phyloP scores from a whole-genome alignment of 2,797 vertebrate genomes.

The Sarcophilus harrisii region DNA sequence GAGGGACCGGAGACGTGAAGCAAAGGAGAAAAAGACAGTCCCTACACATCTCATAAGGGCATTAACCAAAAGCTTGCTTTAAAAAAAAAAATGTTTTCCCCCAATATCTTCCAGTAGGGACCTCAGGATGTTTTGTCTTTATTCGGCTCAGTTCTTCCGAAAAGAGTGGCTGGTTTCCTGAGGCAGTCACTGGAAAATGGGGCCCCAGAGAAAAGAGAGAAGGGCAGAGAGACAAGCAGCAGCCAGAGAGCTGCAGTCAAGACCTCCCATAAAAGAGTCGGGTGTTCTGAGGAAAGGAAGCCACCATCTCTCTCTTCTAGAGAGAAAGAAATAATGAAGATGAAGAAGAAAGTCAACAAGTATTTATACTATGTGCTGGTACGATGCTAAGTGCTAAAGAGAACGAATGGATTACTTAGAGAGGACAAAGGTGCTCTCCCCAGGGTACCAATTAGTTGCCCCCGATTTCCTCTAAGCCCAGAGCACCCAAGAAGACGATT shows the following conservation, averaged over 20 bases:
- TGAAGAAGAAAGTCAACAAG: not conserved
- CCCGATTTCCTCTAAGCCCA: not conserved
- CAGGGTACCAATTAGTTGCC: not conserved
- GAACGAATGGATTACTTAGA: not conserved
- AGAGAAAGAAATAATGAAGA: not conserved
- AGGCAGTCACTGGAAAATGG: slow-evolving; percentile 54
- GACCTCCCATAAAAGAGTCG: not conserved
- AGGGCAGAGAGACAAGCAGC: slow-evolving; percentile 42
- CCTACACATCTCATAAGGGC: not conserved
- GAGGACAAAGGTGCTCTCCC: not conserved
- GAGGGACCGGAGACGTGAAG: not conserved
- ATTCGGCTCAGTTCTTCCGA: not conserved
- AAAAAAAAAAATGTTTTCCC: not conserved
- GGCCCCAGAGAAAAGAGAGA: slow-evolving; percentile 35
- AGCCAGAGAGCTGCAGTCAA: not conserved
- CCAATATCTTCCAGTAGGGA: not conserved
- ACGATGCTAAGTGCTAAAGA: not conserved
- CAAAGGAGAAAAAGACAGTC: not conserved
- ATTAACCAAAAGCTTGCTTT: not conserved
- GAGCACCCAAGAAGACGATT: not conserved
- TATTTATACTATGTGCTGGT: not conserved
- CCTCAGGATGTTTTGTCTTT: not conserved
- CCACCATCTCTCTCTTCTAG: not conserved
- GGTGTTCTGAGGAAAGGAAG: not conserved
- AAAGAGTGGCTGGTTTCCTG: slow-evolving; percentile 11